Base-by-base conservation (phyloP, 2,888 invertebrate genomes). In the Sicus ferrugineus region DNA sequence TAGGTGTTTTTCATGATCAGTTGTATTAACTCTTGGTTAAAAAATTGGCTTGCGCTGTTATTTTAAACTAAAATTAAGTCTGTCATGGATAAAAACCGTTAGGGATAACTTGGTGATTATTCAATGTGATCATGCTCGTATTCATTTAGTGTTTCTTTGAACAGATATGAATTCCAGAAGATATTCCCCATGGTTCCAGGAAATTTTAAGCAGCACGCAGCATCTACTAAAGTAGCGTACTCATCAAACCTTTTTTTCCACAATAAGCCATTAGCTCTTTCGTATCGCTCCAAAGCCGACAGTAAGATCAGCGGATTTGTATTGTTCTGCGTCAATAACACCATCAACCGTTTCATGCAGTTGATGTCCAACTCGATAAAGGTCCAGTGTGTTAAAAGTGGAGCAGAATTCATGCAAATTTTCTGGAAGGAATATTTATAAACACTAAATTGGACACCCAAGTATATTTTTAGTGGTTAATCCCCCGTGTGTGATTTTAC, bases 401-500 rank as follows among this genome's bases (percentile, higher is more conserved):
- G 19, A 1, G 19, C 7, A 1, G 19, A 50, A 28, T 58, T 6
- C 28, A 2, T 31, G 19, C 28, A 58, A n/a, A 30, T 58, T 58
- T 58, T 58, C 56, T 58, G 56, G 30, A 28, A 58, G 19, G 1
- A 58, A 34, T 34, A 34, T 34, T 9, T n/a, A n/a, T n/a, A n/a
- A n/a, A n/a, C n/a, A n/a, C n/a, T n/a, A n/a, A n/a, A n/a, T n/a
- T n/a, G 38, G 11, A 9, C 38, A 11, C 38, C 38, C 38, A 38
- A 38, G 38, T 42, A 42, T n/a, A 0, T 2, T 4, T 9, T 42
- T 42, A 5, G 16, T 54, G 2, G n/a, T 28, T 5, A n/a, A n/a
- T n/a, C n/a, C n/a, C n/a, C n/a, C n/a, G n/a, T n/a, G n/a, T n/a
- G n/a, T n/a, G n/a, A n/a, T n/a, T n/a, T n/a, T n/a, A n/a, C n/a